Base-by-base conservation (phyloP, 2,113 vertebrate species). In the Madoqua kirkii region DNA sequence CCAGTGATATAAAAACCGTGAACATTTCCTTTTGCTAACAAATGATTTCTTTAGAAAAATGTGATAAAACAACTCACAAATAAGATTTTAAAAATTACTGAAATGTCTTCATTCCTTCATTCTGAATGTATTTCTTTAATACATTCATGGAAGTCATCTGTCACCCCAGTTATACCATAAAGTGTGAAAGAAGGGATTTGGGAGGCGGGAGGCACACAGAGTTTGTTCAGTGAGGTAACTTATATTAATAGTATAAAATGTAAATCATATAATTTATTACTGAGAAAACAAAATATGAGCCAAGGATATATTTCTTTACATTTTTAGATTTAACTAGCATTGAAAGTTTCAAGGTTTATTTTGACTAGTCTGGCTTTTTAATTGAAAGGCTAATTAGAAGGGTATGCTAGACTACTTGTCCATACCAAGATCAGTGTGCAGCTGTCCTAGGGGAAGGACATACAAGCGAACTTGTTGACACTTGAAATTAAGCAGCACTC, bases 321-420 rank as follows among this genome's bases (percentile, higher is more conserved):
- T 93, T 92, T 95, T 97, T 98, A 98, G 96, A 83, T 91, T 98
- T 95, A 98, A 96, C 92, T 96, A 59, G 33, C 92, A 98, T 89
- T 97, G 96, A 91, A 98, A 85, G 85, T 95, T 98, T 96, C 97
- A 98, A 98, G 90, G 97, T 98, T 98, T 99, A 98, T 98, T 99
- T 99, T 99, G 98, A 98, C 98, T 98, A 97, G 97, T 98, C 98
- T 97, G 97, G 94, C 40, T 97, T 98, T 98, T 87, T 97, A 98
- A 98, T 97, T 98, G 98, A 98, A 98, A 97, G 98, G 97, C 98
- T 99, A 98, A 98, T 98, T 98, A 98, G 98, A 98, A 96, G 97
- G n/a, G 12, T 92, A 96, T 97, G 97, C 97, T 90, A 96, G 92
- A 96, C 97, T 98, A 82, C 86, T 94, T 95, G 91, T 98, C 85